These are phyloP conservation scores for Apodemia zela DNA, from an alignment of 2,888 invertebrate genomes.

Conservation along the genomic window DNA sequence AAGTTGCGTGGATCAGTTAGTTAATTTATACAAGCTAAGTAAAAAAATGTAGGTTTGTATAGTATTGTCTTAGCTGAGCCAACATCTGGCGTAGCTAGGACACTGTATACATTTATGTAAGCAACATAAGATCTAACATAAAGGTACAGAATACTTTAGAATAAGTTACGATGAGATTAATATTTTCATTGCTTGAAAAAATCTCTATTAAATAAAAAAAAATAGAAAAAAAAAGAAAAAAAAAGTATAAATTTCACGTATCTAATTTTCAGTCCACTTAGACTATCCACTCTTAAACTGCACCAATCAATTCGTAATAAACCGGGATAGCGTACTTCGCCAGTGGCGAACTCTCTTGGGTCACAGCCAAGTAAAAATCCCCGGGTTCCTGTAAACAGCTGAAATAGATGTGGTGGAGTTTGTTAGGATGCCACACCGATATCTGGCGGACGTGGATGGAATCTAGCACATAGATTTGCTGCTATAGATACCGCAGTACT, in stretches of 20 bases:
- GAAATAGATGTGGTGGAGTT: slow-evolving; percentile 9
- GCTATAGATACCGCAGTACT: background rate
- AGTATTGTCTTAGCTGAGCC: too few relatives aligned
- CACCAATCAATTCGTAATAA: slow-evolving; percentile 25
- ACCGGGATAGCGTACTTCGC: slow-evolving; percentile 20
- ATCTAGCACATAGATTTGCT: background rate
- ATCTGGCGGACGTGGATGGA: background rate
- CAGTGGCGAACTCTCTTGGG: slow-evolving; percentile 27
- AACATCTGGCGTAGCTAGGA: too few relatives aligned
- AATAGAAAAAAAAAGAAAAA: too few relatives aligned
- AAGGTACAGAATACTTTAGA: too few relatives aligned
- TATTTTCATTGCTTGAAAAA: too few relatives aligned
- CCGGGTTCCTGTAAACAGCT: slow-evolving; percentile 14
- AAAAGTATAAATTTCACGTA: background rate
- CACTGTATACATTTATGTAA: too few relatives aligned
- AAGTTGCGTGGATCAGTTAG: too few relatives aligned
- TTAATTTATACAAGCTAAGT: too few relatives aligned
- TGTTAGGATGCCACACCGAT: background rate
- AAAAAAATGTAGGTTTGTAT: too few relatives aligned
- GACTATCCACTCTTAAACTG: slow-evolving; percentile 15
- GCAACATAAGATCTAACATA: too few relatives aligned
- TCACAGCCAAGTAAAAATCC: slow-evolving; percentile 26
- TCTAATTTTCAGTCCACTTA: background rate
- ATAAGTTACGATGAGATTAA: too few relatives aligned
- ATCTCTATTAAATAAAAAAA: too few relatives aligned